Conservation (phyloP, 2,888 invertebrate genomes). For the Caenorhabditis sp. region DNA sequence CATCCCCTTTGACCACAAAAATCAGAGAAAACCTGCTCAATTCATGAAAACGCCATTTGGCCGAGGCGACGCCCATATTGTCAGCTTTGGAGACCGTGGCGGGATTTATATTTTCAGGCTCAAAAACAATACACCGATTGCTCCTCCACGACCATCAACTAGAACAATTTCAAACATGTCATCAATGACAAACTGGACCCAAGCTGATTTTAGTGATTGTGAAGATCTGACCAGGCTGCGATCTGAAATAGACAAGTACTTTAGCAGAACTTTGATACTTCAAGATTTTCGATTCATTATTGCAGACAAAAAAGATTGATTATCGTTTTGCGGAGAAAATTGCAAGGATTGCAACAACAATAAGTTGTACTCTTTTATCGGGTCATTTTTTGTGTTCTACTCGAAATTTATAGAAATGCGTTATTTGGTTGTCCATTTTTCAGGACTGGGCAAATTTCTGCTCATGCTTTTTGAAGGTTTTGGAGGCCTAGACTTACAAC, state of each 20-base stretch:
- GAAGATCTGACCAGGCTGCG: slow-evolving; percentile 58
- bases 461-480: too few relatives aligned
- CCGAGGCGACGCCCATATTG: too few relatives aligned
- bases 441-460: too few relatives aligned
- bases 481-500: too few relatives aligned
- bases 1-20: neutral
- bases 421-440: too few relatives aligned
- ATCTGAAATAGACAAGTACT: slow-evolving; percentile 63
- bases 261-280: neutral
- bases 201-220: slow-evolving; percentile 61
- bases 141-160: slow-evolving; percentile 52
- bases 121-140: slow-evolving; percentile 37
- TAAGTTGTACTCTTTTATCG: neutral
- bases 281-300: slow-evolving; percentile 5
- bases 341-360: slow-evolving; percentile 66
- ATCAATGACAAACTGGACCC: slow-evolving; percentile 61
- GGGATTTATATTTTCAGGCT: slow-evolving; percentile 27
- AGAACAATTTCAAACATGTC: slow-evolving; percentile 64
- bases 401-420: too few relatives aligned
- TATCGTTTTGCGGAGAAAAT: slow-evolving; percentile 73
- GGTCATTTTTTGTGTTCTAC: neutral
- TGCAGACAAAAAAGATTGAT: slow-evolving; percentile 75
- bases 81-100: too few relatives aligned
- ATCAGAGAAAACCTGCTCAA: too few relatives aligned
- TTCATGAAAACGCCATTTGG: too few relatives aligned